Percentiles rank a stretch among this genome's conserved stretches.
Conservation (phyloP, 2,113 vertebrate genomes). For the Cricetomys ansorgei region DNA sequence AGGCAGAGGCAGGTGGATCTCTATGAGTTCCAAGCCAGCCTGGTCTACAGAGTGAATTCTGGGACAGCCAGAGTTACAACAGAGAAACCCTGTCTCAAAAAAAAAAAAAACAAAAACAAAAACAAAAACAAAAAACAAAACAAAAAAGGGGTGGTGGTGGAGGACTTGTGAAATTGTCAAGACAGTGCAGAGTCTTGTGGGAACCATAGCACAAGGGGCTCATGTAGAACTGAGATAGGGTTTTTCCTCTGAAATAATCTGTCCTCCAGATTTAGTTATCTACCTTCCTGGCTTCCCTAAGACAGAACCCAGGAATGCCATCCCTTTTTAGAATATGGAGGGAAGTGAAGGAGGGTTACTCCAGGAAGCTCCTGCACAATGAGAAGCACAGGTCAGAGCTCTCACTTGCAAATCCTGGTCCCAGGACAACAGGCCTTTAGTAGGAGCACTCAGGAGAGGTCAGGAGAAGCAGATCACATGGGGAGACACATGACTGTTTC, state of each 20-base stretch:
- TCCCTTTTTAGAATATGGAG: not conserved
- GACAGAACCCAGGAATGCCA: not conserved
- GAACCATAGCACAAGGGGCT: not conserved
- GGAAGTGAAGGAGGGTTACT: too few relatives aligned
- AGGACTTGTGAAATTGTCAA: conserved; percentile 4
- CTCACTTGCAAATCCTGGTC: not conserved
- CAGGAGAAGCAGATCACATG: not conserved
- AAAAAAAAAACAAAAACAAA: too few relatives aligned
- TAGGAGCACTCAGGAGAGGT: fast-evolving
- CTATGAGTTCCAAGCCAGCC: too few relatives aligned
- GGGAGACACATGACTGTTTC: not conserved
- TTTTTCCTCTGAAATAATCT: not conserved
- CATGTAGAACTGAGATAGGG: not conserved
- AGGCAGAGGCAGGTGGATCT: too few relatives aligned
- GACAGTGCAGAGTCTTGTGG: too few relatives aligned
- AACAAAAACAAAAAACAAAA: too few relatives aligned
- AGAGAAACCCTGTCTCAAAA: too few relatives aligned
- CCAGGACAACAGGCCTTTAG: not conserved
- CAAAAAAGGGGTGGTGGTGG: too few relatives aligned
- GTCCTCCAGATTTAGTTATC: not conserved
- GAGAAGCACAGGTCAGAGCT: not conserved
- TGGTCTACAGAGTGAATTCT: too few relatives aligned
- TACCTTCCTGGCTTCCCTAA: not conserved
- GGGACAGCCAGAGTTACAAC: too few relatives aligned
- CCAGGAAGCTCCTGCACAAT: not conserved